Evolutionary conservation across 2,888 invertebrate genomes (phyloP).

Genomic region (Andrena bucephala): DNA sequence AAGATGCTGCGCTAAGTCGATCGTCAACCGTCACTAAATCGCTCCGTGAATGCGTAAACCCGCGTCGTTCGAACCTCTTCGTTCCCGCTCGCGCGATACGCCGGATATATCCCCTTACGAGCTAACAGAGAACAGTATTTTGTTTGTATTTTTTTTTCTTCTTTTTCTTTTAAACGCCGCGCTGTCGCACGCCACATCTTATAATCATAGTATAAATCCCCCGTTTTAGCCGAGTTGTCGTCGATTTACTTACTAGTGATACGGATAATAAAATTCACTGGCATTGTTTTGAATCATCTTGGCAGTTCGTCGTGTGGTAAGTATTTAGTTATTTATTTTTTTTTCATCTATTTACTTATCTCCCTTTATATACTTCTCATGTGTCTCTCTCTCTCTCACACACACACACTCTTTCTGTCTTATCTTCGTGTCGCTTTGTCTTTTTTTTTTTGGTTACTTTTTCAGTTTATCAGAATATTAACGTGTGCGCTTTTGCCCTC

Average conservation of each 20-base stretch:
- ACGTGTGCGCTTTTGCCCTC: slow-evolving; percentile 82
- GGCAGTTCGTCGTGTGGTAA: slow-evolving; percentile 83
- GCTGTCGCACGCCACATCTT: slow-evolving; percentile 66
- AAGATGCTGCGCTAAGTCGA: slow-evolving; percentile 60
- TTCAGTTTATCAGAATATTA: slow-evolving; percentile 77
- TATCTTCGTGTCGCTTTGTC: too few species aligned
- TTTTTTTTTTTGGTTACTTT: slow-evolving; percentile 25
- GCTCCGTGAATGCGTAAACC: slow-evolving; percentile 6
- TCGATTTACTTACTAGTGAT: slow-evolving; percentile 82
- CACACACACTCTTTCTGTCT: background rate
- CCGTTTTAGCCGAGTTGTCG: slow-evolving; percentile 66
- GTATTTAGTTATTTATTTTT: slow-evolving; percentile 49
- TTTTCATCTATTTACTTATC: slow-evolving; percentile 47
- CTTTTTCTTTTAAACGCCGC: slow-evolving; percentile 44
- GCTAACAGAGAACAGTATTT: slow-evolving; percentile 73
- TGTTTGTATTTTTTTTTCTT: slow-evolving; percentile 19
- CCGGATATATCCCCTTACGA: slow-evolving; percentile 64
- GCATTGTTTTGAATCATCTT: slow-evolving; percentile 83
- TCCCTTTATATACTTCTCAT: slow-evolving; percentile 22
- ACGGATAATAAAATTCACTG: slow-evolving; percentile 85
- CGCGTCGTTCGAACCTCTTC: slow-evolving; percentile 28
- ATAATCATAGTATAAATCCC: slow-evolving; percentile 79
- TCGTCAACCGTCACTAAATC: slow-evolving; percentile 35
- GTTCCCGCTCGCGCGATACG: slow-evolving; percentile 29
- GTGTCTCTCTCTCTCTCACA: background rate